Percentiles rank a stretch among this genome's conserved stretches.
phyloP scores from a whole-genome alignment of 2,113 vertebrate genomes.

The Galemys pyrenaicus region DNA sequence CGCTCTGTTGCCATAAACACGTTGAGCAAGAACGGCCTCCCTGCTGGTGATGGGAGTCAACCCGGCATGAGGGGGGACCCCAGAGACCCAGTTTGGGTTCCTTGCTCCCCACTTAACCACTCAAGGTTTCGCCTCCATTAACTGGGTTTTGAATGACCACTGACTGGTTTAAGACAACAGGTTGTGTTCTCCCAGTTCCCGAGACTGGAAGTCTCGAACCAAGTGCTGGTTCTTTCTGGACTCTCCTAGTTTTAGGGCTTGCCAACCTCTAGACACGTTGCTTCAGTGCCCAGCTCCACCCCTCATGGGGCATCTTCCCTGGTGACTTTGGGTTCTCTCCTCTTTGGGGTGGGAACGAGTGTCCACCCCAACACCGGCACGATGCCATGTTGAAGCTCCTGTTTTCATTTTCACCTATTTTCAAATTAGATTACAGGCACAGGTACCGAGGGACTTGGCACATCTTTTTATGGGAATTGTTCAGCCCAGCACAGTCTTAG shows the following conservation, averaged over 20 bases:
- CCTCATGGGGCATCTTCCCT: background rate
- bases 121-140: background rate
- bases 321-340: background rate
- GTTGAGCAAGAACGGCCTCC: background rate
- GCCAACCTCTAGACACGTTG: rapidly evolving
- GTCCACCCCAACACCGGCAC: background rate
- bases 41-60: background rate
- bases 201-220: background rate
- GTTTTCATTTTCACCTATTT: background rate
- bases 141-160: background rate
- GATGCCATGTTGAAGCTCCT: background rate
- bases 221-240: background rate
- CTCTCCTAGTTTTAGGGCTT: background rate
- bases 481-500: background rate
- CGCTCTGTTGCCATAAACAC: background rate
- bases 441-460: rapidly evolving
- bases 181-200: rapidly evolving
- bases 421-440: background rate
- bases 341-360: background rate
- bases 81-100: background rate
- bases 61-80: background rate
- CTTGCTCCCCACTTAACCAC: background rate
- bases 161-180: background rate
- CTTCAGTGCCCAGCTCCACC: background rate
- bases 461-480: background rate